phyloP scores from a whole-genome alignment of 37 sponge, comb jelly and placozoan genomes.

The Cliona cf. orientalis region DNA sequence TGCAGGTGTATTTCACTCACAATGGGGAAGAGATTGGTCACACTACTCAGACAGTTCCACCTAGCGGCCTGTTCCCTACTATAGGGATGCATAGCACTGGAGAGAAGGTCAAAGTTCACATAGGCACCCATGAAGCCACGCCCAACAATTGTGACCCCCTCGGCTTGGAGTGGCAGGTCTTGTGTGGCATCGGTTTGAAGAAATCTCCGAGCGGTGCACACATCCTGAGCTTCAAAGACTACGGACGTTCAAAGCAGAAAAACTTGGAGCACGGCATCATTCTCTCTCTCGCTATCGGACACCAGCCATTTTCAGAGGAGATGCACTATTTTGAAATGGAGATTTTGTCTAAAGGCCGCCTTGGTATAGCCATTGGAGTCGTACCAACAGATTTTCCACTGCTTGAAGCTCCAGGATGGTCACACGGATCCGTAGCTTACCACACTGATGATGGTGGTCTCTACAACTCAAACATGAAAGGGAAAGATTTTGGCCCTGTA shows the following conservation, averaged over 20 bases:
- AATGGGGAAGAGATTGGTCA: slow-evolving; percentile 70
- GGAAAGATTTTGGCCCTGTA: slow-evolving; percentile 64
- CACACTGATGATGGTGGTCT: slow-evolving; percentile 65
- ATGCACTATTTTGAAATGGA: slow-evolving; percentile 72
- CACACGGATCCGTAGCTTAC: slow-evolving; percentile 48
- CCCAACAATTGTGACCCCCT: neutral
- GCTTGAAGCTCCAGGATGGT: slow-evolving; percentile 50
- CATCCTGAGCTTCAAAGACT: slow-evolving; percentile 2
- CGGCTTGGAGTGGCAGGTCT: slow-evolving; percentile 34
- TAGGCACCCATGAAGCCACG: neutral
- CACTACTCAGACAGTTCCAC: slow-evolving; percentile 31
- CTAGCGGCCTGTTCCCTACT: slow-evolving; percentile 50
- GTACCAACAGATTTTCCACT: slow-evolving; percentile 39
- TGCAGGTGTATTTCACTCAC: slow-evolving; percentile 59
- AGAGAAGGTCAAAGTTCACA: slow-evolving; percentile 49
- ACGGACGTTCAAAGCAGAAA: slow-evolving; percentile 2
- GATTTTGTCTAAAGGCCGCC: slow-evolving; percentile 16
- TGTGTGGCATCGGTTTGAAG: slow-evolving; percentile 52
- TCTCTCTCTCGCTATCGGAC: slow-evolving; percentile 33
- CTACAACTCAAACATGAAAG: slow-evolving; percentile 35
- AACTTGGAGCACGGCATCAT: neutral
- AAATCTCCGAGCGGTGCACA: neutral
- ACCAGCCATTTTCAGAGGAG: slow-evolving; percentile 36
- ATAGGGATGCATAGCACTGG: slow-evolving; percentile 46
- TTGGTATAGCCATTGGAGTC: slow-evolving; percentile 59